phyloP scores from a whole-genome alignment of 2,113 vertebrate species.

The Asarcornis scutulata region DNA sequence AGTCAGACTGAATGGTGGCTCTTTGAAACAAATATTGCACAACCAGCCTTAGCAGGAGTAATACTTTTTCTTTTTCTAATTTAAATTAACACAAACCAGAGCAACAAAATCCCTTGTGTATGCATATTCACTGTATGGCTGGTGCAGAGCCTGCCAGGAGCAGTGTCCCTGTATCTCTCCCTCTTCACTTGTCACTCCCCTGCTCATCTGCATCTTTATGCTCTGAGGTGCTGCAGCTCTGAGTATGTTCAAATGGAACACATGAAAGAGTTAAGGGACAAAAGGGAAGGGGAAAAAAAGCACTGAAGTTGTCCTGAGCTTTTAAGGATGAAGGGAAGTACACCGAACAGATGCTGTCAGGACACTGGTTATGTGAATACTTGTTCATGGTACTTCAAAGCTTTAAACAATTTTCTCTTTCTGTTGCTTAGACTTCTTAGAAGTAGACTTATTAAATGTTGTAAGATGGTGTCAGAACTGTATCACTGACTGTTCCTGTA shows the following conservation, averaged over 20 bases:
- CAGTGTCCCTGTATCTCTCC: not conserved
- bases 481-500: not conserved
- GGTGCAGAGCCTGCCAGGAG: slow-evolving; percentile 14
- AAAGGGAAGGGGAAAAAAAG: not conserved
- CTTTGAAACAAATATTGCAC: not conserved
- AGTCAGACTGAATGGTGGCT: slow-evolving; percentile 40
- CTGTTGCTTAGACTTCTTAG: not conserved
- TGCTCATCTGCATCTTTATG: not conserved
- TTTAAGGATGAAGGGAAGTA: not conserved
- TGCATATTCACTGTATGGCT: slow-evolving; percentile 30
- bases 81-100: not conserved
- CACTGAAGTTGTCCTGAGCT: not conserved
- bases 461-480: not conserved
- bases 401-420: not conserved
- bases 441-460: not conserved
- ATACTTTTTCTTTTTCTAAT: not conserved
- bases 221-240: slow-evolving; percentile 6
- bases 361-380: not conserved
- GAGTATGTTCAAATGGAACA: not conserved
- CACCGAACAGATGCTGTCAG: not conserved
- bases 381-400: not conserved
- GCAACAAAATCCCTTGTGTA: not conserved
- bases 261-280: not conserved
- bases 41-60: slow-evolving; percentile 14
- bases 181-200: not conserved